Evolutionary conservation across 1,140 invertebrate genomes (phyloP), one percentile per base, ranked within the genome.

Genomic region (Pollicipes pollicipes): DNA sequence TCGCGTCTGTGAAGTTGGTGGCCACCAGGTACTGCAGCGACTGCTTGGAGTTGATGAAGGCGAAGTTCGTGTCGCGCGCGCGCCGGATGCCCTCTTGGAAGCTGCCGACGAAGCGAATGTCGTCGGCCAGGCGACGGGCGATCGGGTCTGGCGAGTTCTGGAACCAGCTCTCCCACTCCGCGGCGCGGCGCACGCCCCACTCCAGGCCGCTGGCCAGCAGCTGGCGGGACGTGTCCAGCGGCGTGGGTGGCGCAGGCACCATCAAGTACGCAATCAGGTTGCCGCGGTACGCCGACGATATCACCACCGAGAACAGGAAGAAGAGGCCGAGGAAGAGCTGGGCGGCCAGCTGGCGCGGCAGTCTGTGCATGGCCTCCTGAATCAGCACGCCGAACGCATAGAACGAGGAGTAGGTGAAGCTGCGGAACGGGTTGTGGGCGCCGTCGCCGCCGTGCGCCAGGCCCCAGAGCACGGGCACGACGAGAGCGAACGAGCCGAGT

Each of bases 1-100:
- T 67, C 21, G 37, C 72, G 63, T 75, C 68, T 8, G 74, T 75
- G 69, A 73, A 75, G 66, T 73, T 72, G 30, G 71, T 75, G 21
- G 72, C 70, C n/a, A 75, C 69, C 8, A 75, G 71, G 68, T 75
- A 75, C 29, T 71, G 69, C 0, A 75, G 73, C 58, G 73, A 75
- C 17, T 71, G 72, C 1, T 73, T 73, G 6, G 74, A 75, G 68
- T 75, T 75, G 72, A 75, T 75, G 71, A 75, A 75, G 32, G 74
- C 74, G 29, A 75, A 75, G 70, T 70, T 32, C 10, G 72, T 71
- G 3, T 73, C 69, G 28, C 69, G 32, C 4, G 73, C 72, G 21
- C 69, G 63, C 6, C n/a, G 6, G 27, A 75, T 37, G 32, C 74
- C 74, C 24, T 45, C 30, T 3, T 73, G 66, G 21, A 75, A 73